Conservation (phyloP, 2,888 invertebrate genomes). For the Congeria kusceri region DNA sequence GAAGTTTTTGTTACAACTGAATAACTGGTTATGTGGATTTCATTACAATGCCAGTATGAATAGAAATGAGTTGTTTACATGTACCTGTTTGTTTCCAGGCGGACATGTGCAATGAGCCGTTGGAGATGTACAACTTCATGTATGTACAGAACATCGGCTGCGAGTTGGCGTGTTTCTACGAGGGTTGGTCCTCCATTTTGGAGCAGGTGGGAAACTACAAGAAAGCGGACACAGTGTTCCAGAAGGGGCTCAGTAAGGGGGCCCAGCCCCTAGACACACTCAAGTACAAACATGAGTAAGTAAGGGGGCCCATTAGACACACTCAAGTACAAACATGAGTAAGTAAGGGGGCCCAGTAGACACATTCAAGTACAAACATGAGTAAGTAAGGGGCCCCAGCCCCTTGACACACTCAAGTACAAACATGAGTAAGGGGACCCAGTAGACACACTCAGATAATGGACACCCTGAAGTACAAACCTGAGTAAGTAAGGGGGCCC, state of each 20-base stretch:
- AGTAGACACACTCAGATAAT: too few species aligned
- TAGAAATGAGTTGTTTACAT: too few species aligned
- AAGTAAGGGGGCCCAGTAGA: too few species aligned
- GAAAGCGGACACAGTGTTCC: slow-evolving; percentile 93
- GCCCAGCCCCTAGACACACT: slow-evolving; percentile 92
- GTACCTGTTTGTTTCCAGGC: slow-evolving; percentile 76
- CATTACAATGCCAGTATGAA: too few species aligned
- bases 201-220: slow-evolving; percentile 93
- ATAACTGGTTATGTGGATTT: too few species aligned
- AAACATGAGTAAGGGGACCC: too few species aligned
- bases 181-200: slow-evolving; percentile 95
- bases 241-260: slow-evolving; percentile 90
- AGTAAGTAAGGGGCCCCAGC: too few species aligned
- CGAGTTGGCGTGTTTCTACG: slow-evolving; percentile 93
- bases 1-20: too few species aligned
- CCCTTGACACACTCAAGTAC: too few species aligned
- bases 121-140: slow-evolving; percentile 91
- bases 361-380: too few species aligned
- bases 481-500: too few species aligned
- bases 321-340: background rate
- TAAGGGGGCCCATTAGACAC: slow-evolving; percentile 26
- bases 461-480: too few species aligned
- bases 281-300: slow-evolving; percentile 77
- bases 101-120: slow-evolving; percentile 85
- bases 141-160: slow-evolving; percentile 92